Conservation (phyloP, 2,797 vertebrate species). For the Gambusia yucatana region DNA sequence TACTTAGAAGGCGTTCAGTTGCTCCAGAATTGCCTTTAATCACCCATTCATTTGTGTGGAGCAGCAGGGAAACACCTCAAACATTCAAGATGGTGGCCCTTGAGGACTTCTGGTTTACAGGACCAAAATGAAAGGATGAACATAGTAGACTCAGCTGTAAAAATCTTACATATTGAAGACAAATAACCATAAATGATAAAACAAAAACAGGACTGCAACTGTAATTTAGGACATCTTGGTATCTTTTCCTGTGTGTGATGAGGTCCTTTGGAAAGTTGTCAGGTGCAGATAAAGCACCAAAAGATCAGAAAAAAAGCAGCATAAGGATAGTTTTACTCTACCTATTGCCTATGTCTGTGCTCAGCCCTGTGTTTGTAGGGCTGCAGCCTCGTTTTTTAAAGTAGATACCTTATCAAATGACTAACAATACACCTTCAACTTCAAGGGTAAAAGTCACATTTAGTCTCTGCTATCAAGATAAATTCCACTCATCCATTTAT, state of each 20-base stretch:
- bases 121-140: background rate
- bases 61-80: too few relatives aligned
- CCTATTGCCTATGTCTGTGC: background rate
- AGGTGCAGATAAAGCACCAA: constrained; percentile 5
- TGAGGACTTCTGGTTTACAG: too few relatives aligned
- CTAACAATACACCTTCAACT: constrained; percentile 45
- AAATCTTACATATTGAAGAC: background rate
- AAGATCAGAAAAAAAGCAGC: background rate
- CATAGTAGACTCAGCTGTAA: background rate
- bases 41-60: too few relatives aligned
- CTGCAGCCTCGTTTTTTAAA: constrained; percentile 39
- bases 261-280: background rate
- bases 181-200: background rate
- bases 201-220: background rate
- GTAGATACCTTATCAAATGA: constrained; percentile 48
- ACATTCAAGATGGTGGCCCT: too few relatives aligned
- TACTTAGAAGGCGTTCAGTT: too few relatives aligned
- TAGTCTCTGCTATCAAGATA: constrained; percentile 34
- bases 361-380: constrained; percentile 16
- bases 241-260: background rate
- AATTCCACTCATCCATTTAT: constrained; percentile 35
- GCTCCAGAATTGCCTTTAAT: too few relatives aligned
- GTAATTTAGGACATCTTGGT: background rate
- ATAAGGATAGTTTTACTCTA: background rate
- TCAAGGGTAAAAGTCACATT: constrained; percentile 55